A percentile compares a stretch with the other conserved stretches of the same genome.
Evolutionary conservation across 2,113 vertebrate genomes (phyloP).

Genomic region (Channa maculata): DNA sequence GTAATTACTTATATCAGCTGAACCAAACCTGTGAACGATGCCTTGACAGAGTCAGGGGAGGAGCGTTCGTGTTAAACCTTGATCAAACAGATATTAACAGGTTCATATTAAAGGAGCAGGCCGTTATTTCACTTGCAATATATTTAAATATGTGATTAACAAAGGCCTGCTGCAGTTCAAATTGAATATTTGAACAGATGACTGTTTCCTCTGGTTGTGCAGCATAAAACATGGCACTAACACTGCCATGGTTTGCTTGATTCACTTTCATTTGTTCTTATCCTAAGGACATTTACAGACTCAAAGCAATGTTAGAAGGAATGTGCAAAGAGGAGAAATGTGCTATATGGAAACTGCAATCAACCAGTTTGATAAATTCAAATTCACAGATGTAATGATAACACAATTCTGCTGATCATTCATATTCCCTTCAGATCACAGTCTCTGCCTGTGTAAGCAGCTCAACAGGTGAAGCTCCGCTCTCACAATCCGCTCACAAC

Average conservation of each 20-base stretch:
- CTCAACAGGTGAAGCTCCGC: conserved; percentile 44
- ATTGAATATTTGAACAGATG: not conserved
- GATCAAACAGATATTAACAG: conserved; percentile 54
- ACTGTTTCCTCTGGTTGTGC: not conserved
- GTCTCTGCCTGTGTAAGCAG: not conserved
- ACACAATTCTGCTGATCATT: not conserved
- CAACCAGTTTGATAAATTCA: too few relatives aligned
- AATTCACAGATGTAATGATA: too few relatives aligned
- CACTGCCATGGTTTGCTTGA: not conserved
- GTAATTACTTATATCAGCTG: conserved; percentile 51
- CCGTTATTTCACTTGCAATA: not conserved
- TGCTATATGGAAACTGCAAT: too few relatives aligned
- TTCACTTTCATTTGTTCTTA: too few relatives aligned
- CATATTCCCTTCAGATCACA: too few relatives aligned
- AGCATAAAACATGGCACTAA: not conserved
- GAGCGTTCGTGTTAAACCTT: conserved; percentile 44
- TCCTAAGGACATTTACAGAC: not conserved
- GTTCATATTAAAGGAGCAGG: conserved; percentile 38
- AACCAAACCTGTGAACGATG: conserved; percentile 48
- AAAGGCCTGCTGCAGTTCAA: conserved; percentile 28
- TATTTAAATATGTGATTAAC: conserved; percentile 7
- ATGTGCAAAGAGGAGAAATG: not conserved
- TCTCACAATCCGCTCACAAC: not conserved
- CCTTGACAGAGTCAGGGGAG: conserved; percentile 38
- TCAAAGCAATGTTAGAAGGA: not conserved